phyloP scores from a whole-genome alignment of 2,888 invertebrate species.

The Empis livida region DNA sequence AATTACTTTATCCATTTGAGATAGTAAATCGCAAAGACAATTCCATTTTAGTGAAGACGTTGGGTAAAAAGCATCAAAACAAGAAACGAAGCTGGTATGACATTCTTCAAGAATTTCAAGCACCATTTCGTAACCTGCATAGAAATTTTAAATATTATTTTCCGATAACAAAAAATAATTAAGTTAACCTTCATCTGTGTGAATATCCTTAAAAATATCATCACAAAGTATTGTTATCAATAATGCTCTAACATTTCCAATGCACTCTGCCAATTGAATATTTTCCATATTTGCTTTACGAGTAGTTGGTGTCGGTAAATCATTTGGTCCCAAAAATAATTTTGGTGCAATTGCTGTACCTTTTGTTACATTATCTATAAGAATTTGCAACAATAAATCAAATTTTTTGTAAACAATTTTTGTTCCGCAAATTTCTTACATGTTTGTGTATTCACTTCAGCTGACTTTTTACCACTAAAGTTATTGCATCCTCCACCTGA shows the following conservation, averaged over 20 bases:
- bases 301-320: constrained; percentile 15
- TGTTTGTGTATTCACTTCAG: constrained; percentile 18
- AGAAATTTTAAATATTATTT: constrained; percentile 10
- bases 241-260: constrained; percentile 71
- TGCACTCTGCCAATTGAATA: constrained; percentile 68
- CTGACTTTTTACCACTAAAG: constrained; percentile 18
- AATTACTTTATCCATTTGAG: constrained; percentile 52
- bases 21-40: constrained; percentile 72
- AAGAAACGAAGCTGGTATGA: constrained; percentile 77
- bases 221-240: constrained; percentile 75
- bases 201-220: constrained; percentile 38
- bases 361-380: constrained; percentile 11
- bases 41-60: constrained; percentile 88
- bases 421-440: constrained; percentile 8
- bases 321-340: constrained; percentile 14
- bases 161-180: constrained; percentile 13
- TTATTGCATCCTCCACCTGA: constrained; percentile 12
- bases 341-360: constrained; percentile 12
- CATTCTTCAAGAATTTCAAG: constrained; percentile 75
- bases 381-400: not conserved
- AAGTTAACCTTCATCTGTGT: constrained; percentile 25
- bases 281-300: constrained; percentile 43
- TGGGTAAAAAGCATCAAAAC: constrained; percentile 94
- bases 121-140: constrained; percentile 45
- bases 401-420: not conserved